Percentiles rank a stretch among this genome's conserved stretches.
Conservation (phyloP, 2,888 invertebrate genomes). For the Aquatica leii region DNA sequence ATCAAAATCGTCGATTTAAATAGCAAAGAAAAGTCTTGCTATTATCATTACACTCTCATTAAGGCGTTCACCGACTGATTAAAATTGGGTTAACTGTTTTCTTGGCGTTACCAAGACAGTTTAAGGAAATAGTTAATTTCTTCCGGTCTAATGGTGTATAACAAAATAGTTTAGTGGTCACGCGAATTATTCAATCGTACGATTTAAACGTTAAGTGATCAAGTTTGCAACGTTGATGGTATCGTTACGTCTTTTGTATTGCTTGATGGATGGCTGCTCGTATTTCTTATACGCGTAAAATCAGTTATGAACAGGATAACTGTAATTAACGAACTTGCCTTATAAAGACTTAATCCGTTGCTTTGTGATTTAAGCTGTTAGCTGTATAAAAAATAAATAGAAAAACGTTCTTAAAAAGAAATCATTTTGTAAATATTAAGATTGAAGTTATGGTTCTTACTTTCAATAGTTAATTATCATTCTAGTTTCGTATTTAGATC, state of each 20-base stretch:
- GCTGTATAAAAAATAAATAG: not conserved
- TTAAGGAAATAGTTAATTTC: conserved; percentile 16
- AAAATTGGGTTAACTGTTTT: not conserved
- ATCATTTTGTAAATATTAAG: no score
- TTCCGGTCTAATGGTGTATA: conserved; percentile 17
- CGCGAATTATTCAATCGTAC: conserved; percentile 12
- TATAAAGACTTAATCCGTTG: conserved; percentile 9
- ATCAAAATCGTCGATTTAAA: no score
- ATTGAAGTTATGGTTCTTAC: no score
- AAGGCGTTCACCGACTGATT: no score
- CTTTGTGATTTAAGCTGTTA: conserved; percentile 2
- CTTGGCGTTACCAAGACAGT: not conserved
- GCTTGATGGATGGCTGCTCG: conserved; percentile 6
- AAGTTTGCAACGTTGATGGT: conserved; percentile 19
- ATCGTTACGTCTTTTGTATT: not conserved
- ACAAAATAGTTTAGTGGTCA: conserved; percentile 13
- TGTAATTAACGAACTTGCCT: conserved; percentile 10
- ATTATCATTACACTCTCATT: no score
- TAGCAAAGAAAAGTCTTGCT: no score
- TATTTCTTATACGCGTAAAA: conserved; percentile 8
- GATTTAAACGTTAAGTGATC: conserved; percentile 9
- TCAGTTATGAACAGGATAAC: conserved; percentile 3
- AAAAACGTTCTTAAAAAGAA: no score
- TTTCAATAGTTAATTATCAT: no score
- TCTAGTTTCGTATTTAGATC: no score